Evolutionary conservation across 2,888 invertebrate species (phyloP).

Genomic region (Zonitis immaculata): DNA sequence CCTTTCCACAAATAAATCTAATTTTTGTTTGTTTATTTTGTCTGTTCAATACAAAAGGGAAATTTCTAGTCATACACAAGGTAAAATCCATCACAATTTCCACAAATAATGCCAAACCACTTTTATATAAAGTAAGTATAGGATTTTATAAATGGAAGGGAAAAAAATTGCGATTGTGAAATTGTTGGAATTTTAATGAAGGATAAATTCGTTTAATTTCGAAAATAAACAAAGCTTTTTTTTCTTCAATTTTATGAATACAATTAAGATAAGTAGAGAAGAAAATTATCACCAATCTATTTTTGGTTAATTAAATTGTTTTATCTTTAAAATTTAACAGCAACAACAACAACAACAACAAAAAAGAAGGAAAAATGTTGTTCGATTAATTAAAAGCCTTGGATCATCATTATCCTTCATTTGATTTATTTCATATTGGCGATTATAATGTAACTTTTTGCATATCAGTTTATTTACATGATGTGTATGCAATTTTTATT

Average conservation of each 20-base stretch:
- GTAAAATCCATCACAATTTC: background rate
- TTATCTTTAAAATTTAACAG: too few species aligned
- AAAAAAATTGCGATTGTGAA: background rate
- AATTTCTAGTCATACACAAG: background rate
- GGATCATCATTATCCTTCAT: background rate
- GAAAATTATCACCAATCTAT: background rate
- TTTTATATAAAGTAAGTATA: too few species aligned
- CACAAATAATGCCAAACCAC: too few species aligned
- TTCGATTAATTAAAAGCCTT: background rate
- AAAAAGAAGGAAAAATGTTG: background rate
- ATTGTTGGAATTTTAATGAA: background rate
- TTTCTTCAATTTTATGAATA: too few species aligned
- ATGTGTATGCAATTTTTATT: background rate
- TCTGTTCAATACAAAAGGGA: too few species aligned
- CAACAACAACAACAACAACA: too few species aligned
- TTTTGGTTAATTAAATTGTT: too few species aligned
- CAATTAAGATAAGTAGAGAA: too few species aligned
- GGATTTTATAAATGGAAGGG: too few species aligned
- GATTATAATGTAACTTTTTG: background rate
- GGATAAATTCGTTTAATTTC: background rate
- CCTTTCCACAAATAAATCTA: background rate
- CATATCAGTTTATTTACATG: background rate
- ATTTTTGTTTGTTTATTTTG: too few species aligned
- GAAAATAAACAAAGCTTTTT: background rate
- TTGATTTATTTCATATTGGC: background rate